Evolutionary conservation across 2,888 invertebrate species (phyloP).

Genomic region (Phortica magna): DNA sequence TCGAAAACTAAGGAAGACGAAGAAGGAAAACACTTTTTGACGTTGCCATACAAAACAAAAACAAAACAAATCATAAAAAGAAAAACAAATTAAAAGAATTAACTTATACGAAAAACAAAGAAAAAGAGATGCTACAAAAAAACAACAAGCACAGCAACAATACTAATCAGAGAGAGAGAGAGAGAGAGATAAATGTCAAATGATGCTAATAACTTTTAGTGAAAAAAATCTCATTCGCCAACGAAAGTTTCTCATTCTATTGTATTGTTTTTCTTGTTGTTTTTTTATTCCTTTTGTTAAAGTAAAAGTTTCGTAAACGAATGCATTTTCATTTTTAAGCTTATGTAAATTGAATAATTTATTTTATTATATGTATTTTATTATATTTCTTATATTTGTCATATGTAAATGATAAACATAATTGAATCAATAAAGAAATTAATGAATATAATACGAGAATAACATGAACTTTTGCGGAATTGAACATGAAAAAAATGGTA

Average conservation of each 20-base stretch:
- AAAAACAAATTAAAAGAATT: slow-evolving; percentile 13
- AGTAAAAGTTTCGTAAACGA: slow-evolving; percentile 20
- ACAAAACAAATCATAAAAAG: slow-evolving; percentile 37
- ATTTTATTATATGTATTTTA: slow-evolving; percentile 52
- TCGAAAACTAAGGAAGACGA: slow-evolving; percentile 3
- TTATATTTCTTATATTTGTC: slow-evolving; percentile 29
- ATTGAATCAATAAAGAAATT: slow-evolving; percentile 16
- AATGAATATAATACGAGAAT: neutral
- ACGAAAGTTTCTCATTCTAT: too few species aligned
- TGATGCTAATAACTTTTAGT: neutral
- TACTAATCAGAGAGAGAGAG: neutral
- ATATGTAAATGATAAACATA: slow-evolving; percentile 5
- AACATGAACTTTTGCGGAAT: neutral
- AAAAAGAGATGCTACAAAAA: slow-evolving; percentile 42
- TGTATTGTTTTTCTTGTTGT: neutral
- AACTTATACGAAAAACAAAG: slow-evolving; percentile 24
- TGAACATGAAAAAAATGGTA: too few species aligned
- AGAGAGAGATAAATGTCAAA: neutral
- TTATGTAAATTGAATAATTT: slow-evolving; percentile 58
- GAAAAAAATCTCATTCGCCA: neutral
- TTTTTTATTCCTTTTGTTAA: neutral
- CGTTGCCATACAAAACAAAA: slow-evolving; percentile 54
- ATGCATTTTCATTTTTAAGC: slow-evolving; percentile 49
- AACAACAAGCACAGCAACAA: slow-evolving; percentile 1
- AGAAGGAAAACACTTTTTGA: slow-evolving; percentile 5